Conservation (phyloP, 2,888 invertebrate genomes). For the Microdon myrmicae region DNA sequence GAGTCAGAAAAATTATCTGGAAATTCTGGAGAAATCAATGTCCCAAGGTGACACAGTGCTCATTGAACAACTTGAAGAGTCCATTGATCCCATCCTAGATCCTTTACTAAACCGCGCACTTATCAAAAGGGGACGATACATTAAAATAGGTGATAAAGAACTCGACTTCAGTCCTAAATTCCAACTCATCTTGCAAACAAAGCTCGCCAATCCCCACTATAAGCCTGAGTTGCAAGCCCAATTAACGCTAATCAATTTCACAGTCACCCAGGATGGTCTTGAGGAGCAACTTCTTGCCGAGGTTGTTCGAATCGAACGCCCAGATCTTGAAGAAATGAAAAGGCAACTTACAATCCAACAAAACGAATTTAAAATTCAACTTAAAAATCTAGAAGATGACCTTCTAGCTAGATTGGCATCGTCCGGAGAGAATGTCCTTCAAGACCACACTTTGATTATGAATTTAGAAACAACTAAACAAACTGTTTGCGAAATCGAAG, state of each 20-base stretch:
- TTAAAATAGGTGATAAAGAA: conserved; percentile 91
- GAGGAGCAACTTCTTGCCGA: conserved; percentile 95
- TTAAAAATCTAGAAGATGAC: conserved; percentile 91
- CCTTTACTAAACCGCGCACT: conserved; percentile 88
- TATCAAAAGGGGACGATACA: conserved; percentile 84
- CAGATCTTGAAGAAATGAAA: conserved; percentile 88
- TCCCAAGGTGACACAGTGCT: conserved; percentile 80
- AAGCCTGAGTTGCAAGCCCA: conserved; percentile 98
- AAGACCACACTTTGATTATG: conserved; percentile 88
- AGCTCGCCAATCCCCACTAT: conserved; percentile 95
- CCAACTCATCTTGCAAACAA: conserved; percentile 89
- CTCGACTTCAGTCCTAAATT: conserved; percentile 87
- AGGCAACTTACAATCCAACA: conserved; percentile 90
- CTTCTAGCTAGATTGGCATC: conserved; percentile 86
- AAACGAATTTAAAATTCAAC: conserved; percentile 92
- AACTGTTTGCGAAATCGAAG: conserved; percentile 90
- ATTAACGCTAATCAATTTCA: conserved; percentile 94
- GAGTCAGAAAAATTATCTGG: conserved; percentile 85
- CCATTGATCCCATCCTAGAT: conserved; percentile 92
- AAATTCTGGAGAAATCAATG: conserved; percentile 81
- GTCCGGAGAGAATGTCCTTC: conserved; percentile 91
- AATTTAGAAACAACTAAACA: conserved; percentile 94
- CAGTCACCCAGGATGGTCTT: conserved; percentile 93
- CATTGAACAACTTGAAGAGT: conserved; percentile 91
- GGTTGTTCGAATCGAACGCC: conserved; percentile 92